Evolutionary conservation across 2,888 invertebrate genomes (phyloP).

Genomic region (Diadegma fenestrale): DNA sequence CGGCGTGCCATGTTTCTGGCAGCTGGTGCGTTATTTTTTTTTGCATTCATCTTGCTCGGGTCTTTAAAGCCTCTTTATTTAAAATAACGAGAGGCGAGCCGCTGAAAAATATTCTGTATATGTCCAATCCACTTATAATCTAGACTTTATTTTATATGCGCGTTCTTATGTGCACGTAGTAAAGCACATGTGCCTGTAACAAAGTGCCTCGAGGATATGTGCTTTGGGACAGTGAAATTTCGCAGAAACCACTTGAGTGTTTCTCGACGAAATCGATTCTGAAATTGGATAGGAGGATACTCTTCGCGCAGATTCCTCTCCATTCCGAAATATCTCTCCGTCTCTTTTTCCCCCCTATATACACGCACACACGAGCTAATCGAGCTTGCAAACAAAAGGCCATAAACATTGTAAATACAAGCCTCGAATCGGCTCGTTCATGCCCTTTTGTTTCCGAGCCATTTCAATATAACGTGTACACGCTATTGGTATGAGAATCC

Average conservation of each 20-base stretch:
- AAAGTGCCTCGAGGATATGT: constrained; percentile 43
- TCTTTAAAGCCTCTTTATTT: constrained; percentile 65
- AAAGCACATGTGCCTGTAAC: constrained; percentile 18
- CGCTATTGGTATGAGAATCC: neutral
- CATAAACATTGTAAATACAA: neutral
- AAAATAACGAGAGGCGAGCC: constrained; percentile 28
- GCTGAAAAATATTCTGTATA: constrained; percentile 13
- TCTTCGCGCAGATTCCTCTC: neutral
- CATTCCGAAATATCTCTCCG: neutral
- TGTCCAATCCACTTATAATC: constrained; percentile 6
- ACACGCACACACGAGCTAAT: neutral
- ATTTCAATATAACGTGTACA: neutral
- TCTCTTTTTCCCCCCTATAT: neutral
- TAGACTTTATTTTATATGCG: constrained; percentile 5
- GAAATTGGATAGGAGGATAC: constrained; percentile 34
- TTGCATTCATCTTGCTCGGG: constrained; percentile 45
- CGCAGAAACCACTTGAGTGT: constrained; percentile 43
- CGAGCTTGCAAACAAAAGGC: constrained; percentile 10
- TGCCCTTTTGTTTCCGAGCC: neutral
- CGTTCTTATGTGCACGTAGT: neutral
- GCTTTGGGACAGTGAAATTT: constrained; percentile 62
- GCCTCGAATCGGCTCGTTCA: neutral
- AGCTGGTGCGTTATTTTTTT: constrained; percentile 71
- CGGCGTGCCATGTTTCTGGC: constrained; percentile 75
- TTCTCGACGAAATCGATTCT: constrained; percentile 67